Evolutionary conservation across 2,797 vertebrate genomes (phyloP), one percentile per base, ranked within the genome.

Genomic region (Cirrhinus molitorella): DNA sequence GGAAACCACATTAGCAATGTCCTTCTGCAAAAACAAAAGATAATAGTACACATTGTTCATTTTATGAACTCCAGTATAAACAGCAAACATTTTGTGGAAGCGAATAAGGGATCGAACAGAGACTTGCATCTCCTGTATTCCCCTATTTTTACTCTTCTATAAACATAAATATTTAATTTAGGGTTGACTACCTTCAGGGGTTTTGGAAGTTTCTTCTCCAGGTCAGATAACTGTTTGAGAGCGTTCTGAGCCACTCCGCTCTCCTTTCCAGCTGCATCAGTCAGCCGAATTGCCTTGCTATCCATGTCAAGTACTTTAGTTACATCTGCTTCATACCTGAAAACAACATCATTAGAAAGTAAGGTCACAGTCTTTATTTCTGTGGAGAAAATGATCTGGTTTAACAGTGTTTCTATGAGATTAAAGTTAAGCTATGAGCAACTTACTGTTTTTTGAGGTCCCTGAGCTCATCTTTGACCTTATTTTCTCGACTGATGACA

Each of bases 401-500:
- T 45, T 45, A 49, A 71, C 5, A 49, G 17, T 34, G 5, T 11
- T 55, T 63, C 7, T 28, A 17, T n/a, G n/a, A n/a, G n/a, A 31
- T 19, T 8, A 28, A 19, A 34, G 4, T 4, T 17, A 3, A 28
- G 40, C 37, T 13, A 14, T 21, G 4, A 59, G 21, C 16, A 37
- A 63, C 90, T 87, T 83, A 93, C 92, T 72, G 83, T 63, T n/a
- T 83, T 73, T 80, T 88, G 23, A 92, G 88, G 25, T 85, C 77
- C 23, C 72, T 73, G 40, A 93, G 59, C 79, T 89, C 81, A 37
- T 91, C 89, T 23, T 91, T 91, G 79, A 90, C 92, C 91, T 45
- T 92, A 94, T 96, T 92, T 93, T 93, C 93, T 59, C 87, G 91
- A 0, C 37, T 86, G 0, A 91, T 70, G 0, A 94, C 94, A 0